Base-by-base conservation (phyloP, 1,140 invertebrate genomes). In the Lepidurus packardi region DNA sequence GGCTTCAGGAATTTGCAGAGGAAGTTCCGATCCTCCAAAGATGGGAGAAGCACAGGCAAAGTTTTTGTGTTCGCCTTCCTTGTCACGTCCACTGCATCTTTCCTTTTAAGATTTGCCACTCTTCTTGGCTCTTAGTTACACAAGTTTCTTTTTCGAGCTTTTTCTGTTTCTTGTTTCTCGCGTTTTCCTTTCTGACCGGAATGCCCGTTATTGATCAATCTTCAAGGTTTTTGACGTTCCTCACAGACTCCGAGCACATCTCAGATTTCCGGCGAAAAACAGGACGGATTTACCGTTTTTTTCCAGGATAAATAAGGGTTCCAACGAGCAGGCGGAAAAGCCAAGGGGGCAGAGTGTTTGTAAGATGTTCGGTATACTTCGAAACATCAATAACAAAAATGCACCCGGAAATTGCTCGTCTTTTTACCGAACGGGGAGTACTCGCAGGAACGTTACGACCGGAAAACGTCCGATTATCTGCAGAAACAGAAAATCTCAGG, bases 151-250 rank as follows among this genome's bases (percentile, higher is more conserved):
- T 65, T 65, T n/a, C 21, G 21, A 65, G 53, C 53, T 65, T 47
- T 47, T 47, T 8, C 10, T 16, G n/a, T 34, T 34, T 65, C 53
- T 65, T 65, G 53, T 65, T 65, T 13, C 53, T 65, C 53, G 5
- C 16, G 53, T 11, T 65, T 21, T 65, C 21, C 16, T 16, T 65
- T 16, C 13, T 13, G 16, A 5, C 16, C 16, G 53, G n/a, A 21
- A 65, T 65, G n/a, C 53, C 47, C 53, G 53, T 65, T 65, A 65
- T 65, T 65, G 53, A 65, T 65, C 53, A 65, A 65, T 65, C 53
- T 65, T 21, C 53, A 65, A 65, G 21, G 16, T 34, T 65, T 65
- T 21, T 65, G 53, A 65, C 53, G 53, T 65, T 65, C 53, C 21
- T 65, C 53, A 13, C 53, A 65, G 53, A 13, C 8, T 65, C 13